Evolutionary conservation across 23 tunicate species (phyloP).

Genomic region (Clavelina lepadiformis): DNA sequence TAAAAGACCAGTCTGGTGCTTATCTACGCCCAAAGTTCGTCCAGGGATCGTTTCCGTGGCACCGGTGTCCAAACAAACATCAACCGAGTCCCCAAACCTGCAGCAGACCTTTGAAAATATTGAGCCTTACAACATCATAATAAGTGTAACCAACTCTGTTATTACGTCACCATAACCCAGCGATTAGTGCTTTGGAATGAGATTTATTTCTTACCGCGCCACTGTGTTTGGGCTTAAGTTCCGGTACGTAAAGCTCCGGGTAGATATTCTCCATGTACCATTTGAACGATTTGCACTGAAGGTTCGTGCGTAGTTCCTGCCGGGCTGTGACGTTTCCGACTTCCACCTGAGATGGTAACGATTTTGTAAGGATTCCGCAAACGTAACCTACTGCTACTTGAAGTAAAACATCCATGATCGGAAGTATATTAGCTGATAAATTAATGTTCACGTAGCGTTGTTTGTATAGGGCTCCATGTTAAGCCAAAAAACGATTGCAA

Average conservation of each 20-base stretch:
- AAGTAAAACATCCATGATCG: too few species aligned
- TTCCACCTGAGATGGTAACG: constrained; percentile 22
- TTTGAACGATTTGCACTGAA: constrained; percentile 71
- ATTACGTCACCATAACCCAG: neutral
- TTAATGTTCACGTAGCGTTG: too few species aligned
- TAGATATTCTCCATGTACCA: constrained; percentile 81
- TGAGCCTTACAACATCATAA: neutral
- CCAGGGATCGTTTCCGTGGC: constrained; percentile 67
- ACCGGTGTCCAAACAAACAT: constrained; percentile 72
- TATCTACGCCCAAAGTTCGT: constrained; percentile 56
- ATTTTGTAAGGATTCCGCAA: neutral
- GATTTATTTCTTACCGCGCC: constrained; percentile 73
- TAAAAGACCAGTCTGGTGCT: constrained; percentile 12
- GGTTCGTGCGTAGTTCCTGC: constrained; percentile 21
- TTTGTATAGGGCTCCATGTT: too few species aligned
- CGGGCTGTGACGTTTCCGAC: constrained; percentile 58
- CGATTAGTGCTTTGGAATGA: neutral
- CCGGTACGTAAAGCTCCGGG: constrained; percentile 85
- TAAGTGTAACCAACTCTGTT: neutral
- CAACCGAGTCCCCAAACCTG: constrained; percentile 49
- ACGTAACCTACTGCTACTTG: too few species aligned
- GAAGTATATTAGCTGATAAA: too few species aligned
- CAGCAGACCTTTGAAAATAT: constrained; percentile 70
- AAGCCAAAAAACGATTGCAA: neutral
- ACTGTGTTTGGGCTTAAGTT: constrained; percentile 53